phyloP scores from a whole-genome alignment of 2,113 vertebrate species.

The Eurystomus gularis region DNA sequence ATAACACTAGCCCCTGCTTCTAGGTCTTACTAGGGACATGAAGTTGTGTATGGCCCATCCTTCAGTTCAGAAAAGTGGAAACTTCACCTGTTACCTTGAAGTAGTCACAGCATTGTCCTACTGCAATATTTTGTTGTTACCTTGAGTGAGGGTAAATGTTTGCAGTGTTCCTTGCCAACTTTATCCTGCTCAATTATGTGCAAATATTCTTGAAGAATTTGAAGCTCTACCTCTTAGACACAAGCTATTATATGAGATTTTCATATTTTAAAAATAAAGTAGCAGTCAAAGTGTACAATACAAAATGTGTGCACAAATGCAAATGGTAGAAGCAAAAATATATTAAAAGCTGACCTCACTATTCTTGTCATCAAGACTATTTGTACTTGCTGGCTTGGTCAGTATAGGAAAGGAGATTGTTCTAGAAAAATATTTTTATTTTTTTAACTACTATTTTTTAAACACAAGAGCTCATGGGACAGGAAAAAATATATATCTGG shows the following conservation, averaged over 20 bases:
- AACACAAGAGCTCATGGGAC: neutral
- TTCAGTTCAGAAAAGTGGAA: neutral
- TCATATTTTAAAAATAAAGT: neutral
- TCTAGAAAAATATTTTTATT: neutral
- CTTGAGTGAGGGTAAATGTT: neutral
- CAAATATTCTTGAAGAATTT: neutral
- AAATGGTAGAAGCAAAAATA: neutral
- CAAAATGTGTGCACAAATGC: neutral
- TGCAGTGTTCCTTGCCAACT: neutral
- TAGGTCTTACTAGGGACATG: neutral
- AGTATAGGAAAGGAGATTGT: neutral
- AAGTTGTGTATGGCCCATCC: neutral
- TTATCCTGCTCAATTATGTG: neutral
- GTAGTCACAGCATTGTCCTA: neutral
- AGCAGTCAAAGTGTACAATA: neutral
- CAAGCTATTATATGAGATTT: neutral
- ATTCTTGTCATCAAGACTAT: neutral
- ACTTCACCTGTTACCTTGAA: neutral
- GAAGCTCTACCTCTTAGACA: neutral
- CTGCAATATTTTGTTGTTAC: neutral
- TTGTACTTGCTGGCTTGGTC: neutral
- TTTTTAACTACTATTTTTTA: neutral
- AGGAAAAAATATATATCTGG: neutral
- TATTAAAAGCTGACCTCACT: neutral
- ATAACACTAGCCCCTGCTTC: neutral